phyloP scores from a whole-genome alignment of 2,888 invertebrate genomes.

The Listrodromus nycthemerus region DNA sequence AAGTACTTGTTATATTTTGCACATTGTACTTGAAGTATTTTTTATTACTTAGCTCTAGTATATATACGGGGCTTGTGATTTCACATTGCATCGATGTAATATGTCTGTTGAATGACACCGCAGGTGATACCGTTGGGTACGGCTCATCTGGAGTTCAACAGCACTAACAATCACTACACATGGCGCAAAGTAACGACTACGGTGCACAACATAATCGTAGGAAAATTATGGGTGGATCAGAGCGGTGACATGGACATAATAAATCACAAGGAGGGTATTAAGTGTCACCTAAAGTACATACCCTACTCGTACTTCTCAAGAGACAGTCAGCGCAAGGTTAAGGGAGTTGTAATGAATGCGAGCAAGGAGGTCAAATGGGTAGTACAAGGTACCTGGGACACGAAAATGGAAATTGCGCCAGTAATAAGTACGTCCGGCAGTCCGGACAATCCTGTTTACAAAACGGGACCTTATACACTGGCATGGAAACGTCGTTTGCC shows the following conservation, averaged over 20 bases:
- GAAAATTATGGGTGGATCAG: conserved; percentile 99
- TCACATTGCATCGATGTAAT: background rate
- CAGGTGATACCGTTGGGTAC: conserved; percentile 90
- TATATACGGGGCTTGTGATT: background rate
- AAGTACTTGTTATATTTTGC: too few species aligned
- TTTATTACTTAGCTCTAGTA: background rate
- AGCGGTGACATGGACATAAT: conserved; percentile 99
- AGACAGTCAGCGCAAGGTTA: conserved; percentile 96
- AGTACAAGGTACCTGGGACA: conserved; percentile 96
- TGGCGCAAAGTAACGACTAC: conserved; percentile 99
- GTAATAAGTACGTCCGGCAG: conserved; percentile 90
- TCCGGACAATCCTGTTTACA: conserved; percentile 94
- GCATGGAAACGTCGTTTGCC: conserved; percentile 95
- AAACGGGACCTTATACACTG: conserved; percentile 93
- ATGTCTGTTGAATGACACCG: background rate
- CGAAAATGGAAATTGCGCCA: conserved; percentile 96
- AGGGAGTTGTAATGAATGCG: conserved; percentile 91
- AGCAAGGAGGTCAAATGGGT: conserved; percentile 90
- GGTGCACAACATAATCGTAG: conserved; percentile 99
- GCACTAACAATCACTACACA: conserved; percentile 94
- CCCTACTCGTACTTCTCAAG: conserved; percentile 99
- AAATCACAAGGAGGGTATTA: conserved; percentile 95
- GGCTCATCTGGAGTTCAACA: conserved; percentile 89
- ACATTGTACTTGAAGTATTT: too few species aligned
- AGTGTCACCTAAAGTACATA: conserved; percentile 98